Conservation (phyloP, 2,888 invertebrate species). For the Chrysotoxum bicinctum region DNA sequence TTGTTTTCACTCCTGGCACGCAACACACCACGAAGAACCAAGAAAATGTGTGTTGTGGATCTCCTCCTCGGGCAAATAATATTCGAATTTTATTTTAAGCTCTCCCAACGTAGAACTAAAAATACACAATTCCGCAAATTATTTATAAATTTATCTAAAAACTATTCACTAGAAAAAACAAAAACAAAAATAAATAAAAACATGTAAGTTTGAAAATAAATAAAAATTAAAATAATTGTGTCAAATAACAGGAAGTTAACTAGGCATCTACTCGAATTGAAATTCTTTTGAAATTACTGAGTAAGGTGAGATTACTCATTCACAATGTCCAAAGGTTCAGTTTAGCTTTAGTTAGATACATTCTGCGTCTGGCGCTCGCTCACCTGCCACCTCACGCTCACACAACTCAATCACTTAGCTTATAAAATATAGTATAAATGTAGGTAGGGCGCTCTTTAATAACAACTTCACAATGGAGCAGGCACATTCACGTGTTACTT, state of each 20-base stretch:
- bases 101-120: constrained; percentile 49
- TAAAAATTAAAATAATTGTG: not conserved
- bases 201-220: not conserved
- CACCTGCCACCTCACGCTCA: not conserved
- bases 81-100: constrained; percentile 56
- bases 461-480: constrained; percentile 28
- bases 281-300: constrained; percentile 25
- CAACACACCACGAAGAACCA: constrained; percentile 13
- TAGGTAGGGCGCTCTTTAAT: constrained; percentile 32
- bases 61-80: constrained; percentile 29
- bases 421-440: constrained; percentile 4
- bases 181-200: constrained; percentile 28
- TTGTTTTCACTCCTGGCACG: constrained; percentile 41
- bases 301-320: constrained; percentile 33
- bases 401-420: constrained; percentile 4
- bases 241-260: constrained; percentile 13
- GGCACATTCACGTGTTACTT: constrained; percentile 50
- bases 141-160: constrained; percentile 44
- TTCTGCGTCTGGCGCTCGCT: not conserved
- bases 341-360: constrained; percentile 2
- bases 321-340: constrained; percentile 11
- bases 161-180: constrained; percentile 38
- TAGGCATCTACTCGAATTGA: constrained; percentile 7
- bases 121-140: constrained; percentile 61
- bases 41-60: constrained; percentile 26